Evolutionary conservation across 1,140 invertebrate genomes (phyloP), one percentile per base, ranked within the genome.

Genomic region (Armadillidium nasatum): DNA sequence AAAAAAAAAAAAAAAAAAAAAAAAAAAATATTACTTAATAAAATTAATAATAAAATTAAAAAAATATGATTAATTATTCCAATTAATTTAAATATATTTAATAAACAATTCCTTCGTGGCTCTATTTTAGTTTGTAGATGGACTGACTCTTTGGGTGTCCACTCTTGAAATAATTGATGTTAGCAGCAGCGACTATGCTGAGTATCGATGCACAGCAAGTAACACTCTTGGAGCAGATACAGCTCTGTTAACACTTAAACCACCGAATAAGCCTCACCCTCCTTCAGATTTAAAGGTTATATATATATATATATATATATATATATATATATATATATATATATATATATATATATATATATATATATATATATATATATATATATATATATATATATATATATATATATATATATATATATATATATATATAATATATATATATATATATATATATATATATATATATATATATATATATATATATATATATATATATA

Each of bases 241-340:
- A 60, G 1, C 7, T 60, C 50, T 7, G 9, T 50, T 60, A 60
- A 60, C 50, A 2, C 50, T 60, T 13, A 60, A 60, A 60, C 50
- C 50, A 15, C 50, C 2, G 4, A 60, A 60, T 19, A 60, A 60
- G 7, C 50, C 50, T 10, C 19, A 15, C 11, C 50, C 50, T 3
- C 50, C 50, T 3, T 60, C 50, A 15, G 50, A 60, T 19, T 60
- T 60, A 19, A 13, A 60, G 7, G 7, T 60, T 15, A 60, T 3
- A 60, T 15, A 13, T 1, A 19, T 19, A 60, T 4, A 60, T 60
- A 60, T 60, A 60, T 60, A 60, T 60, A 60, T 60, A 60, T 60
- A 60, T 60, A 60, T 60, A 60, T 60, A 60, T 60, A 60, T 60
- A 60, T 60, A 60, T 60, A 60, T 60, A 60, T 60, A 60, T 60